A percentile compares a stretch with the other conserved stretches of the same genome.
phyloP scores from a whole-genome alignment of 2,888 invertebrate genomes.

The Timandra comae region DNA sequence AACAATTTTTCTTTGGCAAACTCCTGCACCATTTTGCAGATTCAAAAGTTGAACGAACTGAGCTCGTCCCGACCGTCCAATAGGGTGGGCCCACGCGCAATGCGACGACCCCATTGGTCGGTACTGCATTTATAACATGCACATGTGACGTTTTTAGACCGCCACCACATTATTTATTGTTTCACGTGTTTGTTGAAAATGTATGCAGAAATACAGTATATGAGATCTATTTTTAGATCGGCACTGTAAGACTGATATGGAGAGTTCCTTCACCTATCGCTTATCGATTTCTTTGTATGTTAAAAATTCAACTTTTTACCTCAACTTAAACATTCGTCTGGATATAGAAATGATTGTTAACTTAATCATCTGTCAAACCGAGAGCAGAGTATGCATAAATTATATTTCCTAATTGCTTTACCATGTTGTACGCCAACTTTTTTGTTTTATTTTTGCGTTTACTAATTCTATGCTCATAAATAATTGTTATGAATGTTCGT shows the following conservation, averaged over 20 bases:
- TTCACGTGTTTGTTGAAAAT: constrained; percentile 22
- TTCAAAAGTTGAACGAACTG: constrained; percentile 56
- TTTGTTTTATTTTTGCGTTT: too few species aligned
- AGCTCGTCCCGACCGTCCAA: constrained; percentile 35
- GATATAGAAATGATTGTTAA: too few species aligned
- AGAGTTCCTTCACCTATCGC: constrained; percentile 1
- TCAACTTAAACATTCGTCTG: too few species aligned
- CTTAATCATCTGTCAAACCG: too few species aligned
- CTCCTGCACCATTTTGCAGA: constrained; percentile 46
- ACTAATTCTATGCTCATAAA: too few species aligned
- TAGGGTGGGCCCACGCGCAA: constrained; percentile 50
- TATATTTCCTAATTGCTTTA: too few species aligned
- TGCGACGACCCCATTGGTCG: constrained; percentile 62
- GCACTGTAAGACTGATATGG: not conserved
- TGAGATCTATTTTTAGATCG: constrained; percentile 10
- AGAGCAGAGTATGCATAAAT: too few species aligned
- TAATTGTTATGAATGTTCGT: too few species aligned
- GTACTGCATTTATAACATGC: constrained; percentile 31
- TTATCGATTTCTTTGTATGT: not conserved
- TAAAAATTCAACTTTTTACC: not conserved
- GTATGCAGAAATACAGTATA: constrained; percentile 1
- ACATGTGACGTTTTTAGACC: constrained; percentile 29
- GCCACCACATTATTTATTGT: constrained; percentile 26
- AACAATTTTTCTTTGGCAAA: constrained; percentile 32
- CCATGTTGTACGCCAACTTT: too few species aligned